Base-by-base conservation (phyloP, 1,140 invertebrate genomes). In the Zaprionus vittiger region DNA sequence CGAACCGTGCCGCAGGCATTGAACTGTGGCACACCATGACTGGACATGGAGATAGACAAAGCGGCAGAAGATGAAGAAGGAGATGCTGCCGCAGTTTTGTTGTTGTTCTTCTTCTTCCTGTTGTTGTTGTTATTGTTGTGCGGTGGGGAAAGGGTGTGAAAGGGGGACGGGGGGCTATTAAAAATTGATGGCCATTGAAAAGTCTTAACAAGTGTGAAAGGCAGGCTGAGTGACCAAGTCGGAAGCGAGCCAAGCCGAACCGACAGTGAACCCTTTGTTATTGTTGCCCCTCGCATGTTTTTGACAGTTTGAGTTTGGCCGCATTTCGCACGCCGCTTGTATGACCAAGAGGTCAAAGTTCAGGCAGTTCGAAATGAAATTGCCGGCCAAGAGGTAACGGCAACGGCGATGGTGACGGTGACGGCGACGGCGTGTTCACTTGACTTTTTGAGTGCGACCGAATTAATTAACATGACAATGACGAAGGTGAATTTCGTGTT, bases 391-490 rank as follows among this genome's bases (percentile, higher is more conserved):
- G 34, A 52, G 17, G n/a, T 56, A 57, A 57, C 24, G 38, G 14
- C 38, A 12, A n/a, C 15, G 38, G n/a, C n/a, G n/a, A 41, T 41
- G 44, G 44, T 55, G 31, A 17, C 14, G 28, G n/a, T 20, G 17
- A 64, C 12, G 59, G 38, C 63, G 57, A 62, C 66, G 47, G 52
- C 77, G 55, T 83, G 74, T 83, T 81, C 71, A 83, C 85, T 90
- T 90, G 81, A 82, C 85, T 90, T 57, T 59, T 91, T 59, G 73
- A 90, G 86, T 86, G 85, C 72, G 71, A 70, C 76, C 82, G 79
- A 90, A 91, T 90, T 90, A 90, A 91, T 90, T 90, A 90, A 91
- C 85, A 90, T 90, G 85, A 90, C 85, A 90, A 90, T 90, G 86
- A 90, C 86, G 85, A 91, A 90, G 85, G 85, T 90, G 85, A 90